phyloP scores from a whole-genome alignment of 2,113 vertebrate species.

The Cranoglanis bouderius region DNA sequence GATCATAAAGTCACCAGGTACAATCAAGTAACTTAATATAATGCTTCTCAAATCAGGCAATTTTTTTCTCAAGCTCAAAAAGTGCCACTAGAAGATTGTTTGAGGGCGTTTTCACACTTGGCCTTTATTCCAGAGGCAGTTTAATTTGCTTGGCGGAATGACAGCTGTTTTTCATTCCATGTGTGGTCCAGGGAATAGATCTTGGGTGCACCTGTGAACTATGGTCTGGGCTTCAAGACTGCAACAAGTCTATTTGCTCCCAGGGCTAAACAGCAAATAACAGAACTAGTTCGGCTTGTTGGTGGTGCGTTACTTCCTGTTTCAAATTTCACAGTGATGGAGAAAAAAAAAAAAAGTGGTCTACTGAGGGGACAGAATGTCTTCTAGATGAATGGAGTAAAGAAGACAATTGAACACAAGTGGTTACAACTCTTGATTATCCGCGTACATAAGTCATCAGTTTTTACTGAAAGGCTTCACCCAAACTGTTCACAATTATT shows the following conservation, averaged over 20 bases:
- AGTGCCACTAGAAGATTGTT: not conserved
- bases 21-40: not conserved
- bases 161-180: not conserved
- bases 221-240: not conserved
- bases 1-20: not conserved
- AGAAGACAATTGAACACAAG: not conserved
- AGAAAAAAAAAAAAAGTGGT: not conserved
- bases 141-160: not conserved
- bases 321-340: not conserved
- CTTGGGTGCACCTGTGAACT: not conserved
- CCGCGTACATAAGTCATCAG: not conserved
- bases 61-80: not conserved
- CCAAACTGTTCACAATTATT: no score
- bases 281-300: not conserved
- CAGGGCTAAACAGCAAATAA: not conserved
- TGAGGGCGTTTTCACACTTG: slow-evolving; percentile 21
- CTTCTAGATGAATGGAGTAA: not conserved
- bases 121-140: not conserved
- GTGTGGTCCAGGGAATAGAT: not conserved
- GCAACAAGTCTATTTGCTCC: not conserved
- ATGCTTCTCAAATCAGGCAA: not conserved
- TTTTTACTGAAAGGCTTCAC: not conserved
- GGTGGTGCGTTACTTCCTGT: not conserved
- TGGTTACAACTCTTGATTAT: not conserved
- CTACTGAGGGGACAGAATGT: not conserved